Conservation (phyloP, 2,113 vertebrate species). For the Atlantisia rogersi region DNA sequence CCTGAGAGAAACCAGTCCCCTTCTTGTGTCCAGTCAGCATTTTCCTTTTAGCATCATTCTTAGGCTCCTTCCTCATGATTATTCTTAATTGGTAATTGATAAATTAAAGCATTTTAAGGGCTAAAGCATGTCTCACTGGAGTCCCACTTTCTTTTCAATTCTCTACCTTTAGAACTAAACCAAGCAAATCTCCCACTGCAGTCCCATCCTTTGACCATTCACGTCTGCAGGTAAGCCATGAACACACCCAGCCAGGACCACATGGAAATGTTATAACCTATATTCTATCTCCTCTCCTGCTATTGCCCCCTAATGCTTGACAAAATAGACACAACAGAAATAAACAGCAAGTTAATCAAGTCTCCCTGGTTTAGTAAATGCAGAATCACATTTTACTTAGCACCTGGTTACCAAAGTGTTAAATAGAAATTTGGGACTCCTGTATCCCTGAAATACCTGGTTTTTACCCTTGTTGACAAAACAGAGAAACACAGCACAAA, state of each 20-base stretch:
- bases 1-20: not conserved
- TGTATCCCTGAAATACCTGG: not conserved
- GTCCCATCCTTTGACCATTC: not conserved
- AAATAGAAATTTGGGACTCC: not conserved
- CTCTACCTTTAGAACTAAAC: not conserved
- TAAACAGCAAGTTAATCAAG: not conserved
- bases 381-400: not conserved
- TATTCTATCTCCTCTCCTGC: not conserved
- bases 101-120: not conserved
- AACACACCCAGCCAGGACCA: not conserved
- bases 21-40: not conserved
- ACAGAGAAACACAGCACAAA: not conserved
- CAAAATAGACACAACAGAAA: not conserved
- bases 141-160: not conserved
- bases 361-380: not conserved
- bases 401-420: not conserved
- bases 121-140: not conserved
- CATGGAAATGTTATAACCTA: not conserved
- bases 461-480: not conserved
- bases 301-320: not conserved
- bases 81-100: not conserved
- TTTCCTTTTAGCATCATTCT: not conserved
- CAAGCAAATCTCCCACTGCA: not conserved
- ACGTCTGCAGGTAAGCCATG: not conserved
- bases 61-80: not conserved